phyloP scores from a whole-genome alignment of 2,113 vertebrate species.

The Uria lomvia region DNA sequence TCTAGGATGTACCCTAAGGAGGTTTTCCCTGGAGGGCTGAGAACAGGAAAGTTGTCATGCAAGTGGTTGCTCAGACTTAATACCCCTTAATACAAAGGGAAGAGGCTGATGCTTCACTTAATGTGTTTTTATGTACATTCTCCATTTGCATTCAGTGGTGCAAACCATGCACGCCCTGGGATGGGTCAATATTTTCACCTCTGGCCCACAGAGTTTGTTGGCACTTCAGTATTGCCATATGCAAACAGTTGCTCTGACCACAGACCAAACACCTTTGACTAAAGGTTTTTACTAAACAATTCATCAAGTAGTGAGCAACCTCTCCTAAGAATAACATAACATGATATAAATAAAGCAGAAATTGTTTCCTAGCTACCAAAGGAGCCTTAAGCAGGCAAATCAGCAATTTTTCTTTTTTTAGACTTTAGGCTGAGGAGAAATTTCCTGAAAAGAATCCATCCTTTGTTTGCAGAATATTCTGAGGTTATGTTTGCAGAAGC shows the following conservation, averaged over 20 bases:
- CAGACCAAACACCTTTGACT: not conserved
- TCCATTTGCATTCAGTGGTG: not conserved
- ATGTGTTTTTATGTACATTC: not conserved
- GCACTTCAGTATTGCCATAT: not conserved
- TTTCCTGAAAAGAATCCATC: conserved; percentile 36
- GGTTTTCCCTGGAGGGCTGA: not conserved
- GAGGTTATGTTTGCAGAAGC: not conserved
- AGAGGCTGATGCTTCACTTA: not conserved
- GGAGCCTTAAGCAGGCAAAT: not conserved
- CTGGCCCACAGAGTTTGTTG: not conserved
- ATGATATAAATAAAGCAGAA: not conserved
- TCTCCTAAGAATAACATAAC: conserved; percentile 16
- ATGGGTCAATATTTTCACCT: not conserved
- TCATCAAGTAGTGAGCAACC: conserved; percentile 33
- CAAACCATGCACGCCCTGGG: not conserved
- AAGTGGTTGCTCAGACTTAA: not conserved
- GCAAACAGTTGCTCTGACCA: not conserved
- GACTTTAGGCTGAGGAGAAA: not conserved
- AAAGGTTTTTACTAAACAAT: conserved; percentile 39
- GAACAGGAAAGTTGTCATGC: not conserved
- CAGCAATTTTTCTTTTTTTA: conserved; percentile 45
- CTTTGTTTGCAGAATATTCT: not conserved
- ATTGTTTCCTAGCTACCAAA: conserved; percentile 19
- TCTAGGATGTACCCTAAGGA: not conserved
- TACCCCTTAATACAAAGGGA: not conserved